Base-by-base conservation (phyloP, 2,797 vertebrate species). In the Choloepus didactylus region DNA sequence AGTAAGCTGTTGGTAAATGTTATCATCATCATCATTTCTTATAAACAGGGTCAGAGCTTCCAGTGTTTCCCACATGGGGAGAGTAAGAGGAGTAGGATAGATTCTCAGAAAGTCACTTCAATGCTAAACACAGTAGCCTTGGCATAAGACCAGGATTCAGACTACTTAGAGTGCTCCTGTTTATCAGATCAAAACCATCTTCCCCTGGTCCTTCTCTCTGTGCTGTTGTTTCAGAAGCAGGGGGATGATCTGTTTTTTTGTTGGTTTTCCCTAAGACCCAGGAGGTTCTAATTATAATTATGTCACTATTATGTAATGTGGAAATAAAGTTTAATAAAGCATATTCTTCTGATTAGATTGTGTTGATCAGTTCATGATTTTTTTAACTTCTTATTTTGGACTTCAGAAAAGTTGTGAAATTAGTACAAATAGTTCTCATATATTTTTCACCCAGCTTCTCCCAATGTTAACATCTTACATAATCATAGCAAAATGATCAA, bases 271-370 rank as follows among this genome's bases (percentile, higher is more conserved):
- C 49, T 38, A 46, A 72, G 64, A 46, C 54, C 16, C 31, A 86
- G 54, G 72, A 11, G 31, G 4, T 23, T 23, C 56, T 80, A 44
- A 66, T 66, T 38, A 49, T 62, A 59, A 81, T 75, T 38, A 73
- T 15, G 6, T 62, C 25, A 69, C 46, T 84, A 27, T 69, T 77
- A 77, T 60, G 38, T 38, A 51, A 69, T 41, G 60, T n/a, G 21
- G 44, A 64, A 73, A 19, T 35, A 56, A 62, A 89, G 31, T 66
- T 81, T 80, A 73, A 56, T 79, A 90, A 79, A 62, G 72, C 64
- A 85, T 91, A 64, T 72, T 86, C 14, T 44, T 94, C 29, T 90
- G 64, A 86, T 8, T 85, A 85, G 29, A 80, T 19, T 81, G 67
- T 73, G 38, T 67, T 41, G 21, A 67, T 81, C 9, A 66, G 14